phyloP scores from a whole-genome alignment of 2,113 vertebrate species.

The Corydoras maculifer region DNA sequence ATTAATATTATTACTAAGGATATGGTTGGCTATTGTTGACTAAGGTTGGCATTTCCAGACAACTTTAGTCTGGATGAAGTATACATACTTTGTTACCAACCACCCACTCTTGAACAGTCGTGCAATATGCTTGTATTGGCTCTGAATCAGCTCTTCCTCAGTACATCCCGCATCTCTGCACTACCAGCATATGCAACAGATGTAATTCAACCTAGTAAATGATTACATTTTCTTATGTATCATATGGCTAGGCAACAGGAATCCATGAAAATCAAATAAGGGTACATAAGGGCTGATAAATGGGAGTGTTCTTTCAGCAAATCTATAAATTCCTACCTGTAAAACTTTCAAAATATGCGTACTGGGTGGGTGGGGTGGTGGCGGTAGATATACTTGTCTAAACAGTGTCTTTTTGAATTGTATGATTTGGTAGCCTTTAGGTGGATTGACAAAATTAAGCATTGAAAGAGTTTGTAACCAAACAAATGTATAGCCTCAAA shows the following conservation, averaged over 20 bases:
- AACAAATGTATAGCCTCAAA: too few species aligned
- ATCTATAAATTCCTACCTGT: constrained; percentile 9
- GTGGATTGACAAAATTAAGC: too few species aligned
- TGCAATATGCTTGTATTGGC: not conserved
- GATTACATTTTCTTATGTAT: constrained; percentile 25
- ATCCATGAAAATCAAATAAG: constrained; percentile 20
- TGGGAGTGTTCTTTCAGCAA: not conserved
- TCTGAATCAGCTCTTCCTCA: constrained; percentile 17
- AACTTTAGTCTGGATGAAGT: not conserved
- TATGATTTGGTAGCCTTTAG: too few species aligned
- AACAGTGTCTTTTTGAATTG: not conserved
- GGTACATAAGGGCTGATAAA: constrained; percentile 6
- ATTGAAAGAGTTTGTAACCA: not conserved
- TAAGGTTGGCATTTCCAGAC: not conserved
- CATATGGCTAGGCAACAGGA: constrained; percentile 15
- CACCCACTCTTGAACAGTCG: not conserved
- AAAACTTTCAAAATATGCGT: constrained; percentile 11
- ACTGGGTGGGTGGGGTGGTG: not conserved
- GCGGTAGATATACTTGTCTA: too few species aligned
- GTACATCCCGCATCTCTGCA: not conserved
- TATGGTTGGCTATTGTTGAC: not conserved
- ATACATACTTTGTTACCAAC: constrained; percentile 16
- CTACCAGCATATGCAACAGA: not conserved
- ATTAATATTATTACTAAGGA: not conserved
- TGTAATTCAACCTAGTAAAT: constrained; percentile 4